Percentiles rank a stretch among this genome's conserved stretches.
These are phyloP conservation scores for Grapholita molesta DNA, from an alignment of 1,140 invertebrate species.

Conservation along the genomic window DNA sequence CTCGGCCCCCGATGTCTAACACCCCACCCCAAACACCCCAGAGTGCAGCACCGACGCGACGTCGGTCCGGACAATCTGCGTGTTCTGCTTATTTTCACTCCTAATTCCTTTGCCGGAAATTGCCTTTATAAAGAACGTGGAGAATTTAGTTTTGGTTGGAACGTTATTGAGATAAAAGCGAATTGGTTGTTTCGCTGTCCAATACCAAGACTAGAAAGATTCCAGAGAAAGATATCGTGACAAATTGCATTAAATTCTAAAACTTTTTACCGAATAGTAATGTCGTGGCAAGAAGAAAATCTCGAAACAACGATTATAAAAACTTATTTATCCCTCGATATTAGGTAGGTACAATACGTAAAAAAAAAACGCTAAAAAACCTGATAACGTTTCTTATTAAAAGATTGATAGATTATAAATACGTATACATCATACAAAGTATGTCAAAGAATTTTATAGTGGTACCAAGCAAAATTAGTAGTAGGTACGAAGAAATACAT, in stretches of 20 bases:
- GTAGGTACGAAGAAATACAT: no score
- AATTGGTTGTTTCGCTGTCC: slow-evolving; percentile 25
- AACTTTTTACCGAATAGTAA: background rate
- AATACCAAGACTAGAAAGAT: background rate
- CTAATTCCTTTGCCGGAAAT: slow-evolving; percentile 73
- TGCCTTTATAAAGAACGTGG: slow-evolving; percentile 69
- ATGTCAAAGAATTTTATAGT: no score
- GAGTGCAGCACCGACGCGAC: slow-evolving; percentile 67
- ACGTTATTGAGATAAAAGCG: slow-evolving; percentile 31
- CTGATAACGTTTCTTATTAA: no score
- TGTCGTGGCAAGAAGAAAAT: background rate
- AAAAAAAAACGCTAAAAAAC: no score
- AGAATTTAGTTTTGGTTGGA: slow-evolving; percentile 43
- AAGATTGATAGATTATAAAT: no score
- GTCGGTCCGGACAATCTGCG: slow-evolving; percentile 74
- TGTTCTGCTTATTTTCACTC: slow-evolving; percentile 75
- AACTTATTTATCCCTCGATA: no score
- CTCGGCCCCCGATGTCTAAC: slow-evolving; percentile 45
- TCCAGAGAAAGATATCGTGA: background rate
- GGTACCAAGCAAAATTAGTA: no score
- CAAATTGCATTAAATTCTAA: background rate
- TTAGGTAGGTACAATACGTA: no score
- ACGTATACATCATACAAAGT: no score
- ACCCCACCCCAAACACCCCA: slow-evolving; percentile 42
- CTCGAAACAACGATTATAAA: no score